Percentiles rank a stretch among this genome's conserved stretches.
Evolutionary conservation across 1,140 invertebrate genomes (phyloP).

Genomic region (Neotoxoptera formosana): DNA sequence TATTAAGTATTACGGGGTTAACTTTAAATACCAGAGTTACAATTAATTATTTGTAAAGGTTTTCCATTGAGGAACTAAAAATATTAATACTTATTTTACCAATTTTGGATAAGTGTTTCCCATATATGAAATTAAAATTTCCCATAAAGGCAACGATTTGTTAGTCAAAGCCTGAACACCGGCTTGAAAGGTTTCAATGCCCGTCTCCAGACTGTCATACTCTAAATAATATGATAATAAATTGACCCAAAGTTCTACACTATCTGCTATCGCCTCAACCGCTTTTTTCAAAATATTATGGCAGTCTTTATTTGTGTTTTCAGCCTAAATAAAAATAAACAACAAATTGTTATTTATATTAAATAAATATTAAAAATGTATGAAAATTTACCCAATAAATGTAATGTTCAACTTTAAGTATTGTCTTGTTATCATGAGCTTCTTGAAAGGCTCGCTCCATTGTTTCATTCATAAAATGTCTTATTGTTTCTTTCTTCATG

Average conservation of each 20-base stretch:
- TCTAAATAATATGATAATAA: constrained; percentile 14
- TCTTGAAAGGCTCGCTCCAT: constrained; percentile 48
- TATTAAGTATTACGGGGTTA: background rate
- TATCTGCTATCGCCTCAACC: constrained; percentile 3
- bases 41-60: background rate
- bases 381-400: constrained; percentile 24
- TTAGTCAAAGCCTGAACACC: background rate
- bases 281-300: background rate
- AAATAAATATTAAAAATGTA: background rate
- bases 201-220: constrained; percentile 28
- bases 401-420: constrained; percentile 34
- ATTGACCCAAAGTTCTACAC: constrained; percentile 38
- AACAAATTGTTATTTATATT: background rate
- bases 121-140: constrained; percentile 47
- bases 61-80: background rate
- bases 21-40: background rate
- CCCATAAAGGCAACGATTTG: constrained; percentile 7
- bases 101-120: constrained; percentile 35
- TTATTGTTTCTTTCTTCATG: constrained; percentile 52
- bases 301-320: constrained; percentile 34
- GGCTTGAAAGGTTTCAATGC: constrained; percentile 4
- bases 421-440: constrained; percentile 19
- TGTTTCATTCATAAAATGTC: constrained; percentile 49
- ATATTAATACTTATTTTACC: constrained; percentile 1
- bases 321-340: constrained; percentile 38